A percentile compares a stretch with the other conserved stretches of the same genome.
Conservation (phyloP, 1,140 invertebrate genomes). For the Hermatobates lingyangjiaoensis region DNA sequence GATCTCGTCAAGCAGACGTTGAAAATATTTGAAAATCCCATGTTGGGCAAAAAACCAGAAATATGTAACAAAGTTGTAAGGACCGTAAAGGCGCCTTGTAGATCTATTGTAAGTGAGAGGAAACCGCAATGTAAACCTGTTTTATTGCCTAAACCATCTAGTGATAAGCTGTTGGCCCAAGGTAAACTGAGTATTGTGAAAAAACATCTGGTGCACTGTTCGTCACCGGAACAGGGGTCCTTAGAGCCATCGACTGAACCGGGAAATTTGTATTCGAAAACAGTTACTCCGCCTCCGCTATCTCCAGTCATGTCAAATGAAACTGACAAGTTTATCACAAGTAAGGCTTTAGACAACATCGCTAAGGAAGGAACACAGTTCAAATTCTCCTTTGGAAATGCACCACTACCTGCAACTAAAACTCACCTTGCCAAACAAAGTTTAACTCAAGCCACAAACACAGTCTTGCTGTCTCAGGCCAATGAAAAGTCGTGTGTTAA, state of each 20-base stretch:
- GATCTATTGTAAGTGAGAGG: neutral
- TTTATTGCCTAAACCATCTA: constrained; percentile 15
- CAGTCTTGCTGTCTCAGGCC: constrained; percentile 5
- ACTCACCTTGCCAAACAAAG: constrained; percentile 31
- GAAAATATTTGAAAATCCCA: constrained; percentile 53
- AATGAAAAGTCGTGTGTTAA: neutral
- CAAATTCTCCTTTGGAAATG: constrained; percentile 34
- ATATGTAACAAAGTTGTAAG: neutral
- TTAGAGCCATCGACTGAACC: neutral
- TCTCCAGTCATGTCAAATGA: neutral
- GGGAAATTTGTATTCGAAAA: neutral
- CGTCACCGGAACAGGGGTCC: neutral
- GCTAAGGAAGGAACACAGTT: constrained; percentile 39
- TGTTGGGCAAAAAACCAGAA: neutral
- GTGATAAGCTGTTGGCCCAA: constrained; percentile 7
- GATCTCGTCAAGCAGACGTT: constrained; percentile 69
- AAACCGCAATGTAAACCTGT: constrained; percentile 11
- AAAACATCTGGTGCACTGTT: constrained; percentile 1
- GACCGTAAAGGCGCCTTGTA: neutral
- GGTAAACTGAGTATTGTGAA: constrained; percentile 1
- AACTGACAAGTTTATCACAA: constrained; percentile 26
- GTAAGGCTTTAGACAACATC: constrained; percentile 42
- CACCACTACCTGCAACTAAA: constrained; percentile 18
- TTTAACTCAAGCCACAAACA: constrained; percentile 13
- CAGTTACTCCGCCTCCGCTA: neutral